phyloP scores from a whole-genome alignment of 1,140 invertebrate species.

The Calycopis cecrops region DNA sequence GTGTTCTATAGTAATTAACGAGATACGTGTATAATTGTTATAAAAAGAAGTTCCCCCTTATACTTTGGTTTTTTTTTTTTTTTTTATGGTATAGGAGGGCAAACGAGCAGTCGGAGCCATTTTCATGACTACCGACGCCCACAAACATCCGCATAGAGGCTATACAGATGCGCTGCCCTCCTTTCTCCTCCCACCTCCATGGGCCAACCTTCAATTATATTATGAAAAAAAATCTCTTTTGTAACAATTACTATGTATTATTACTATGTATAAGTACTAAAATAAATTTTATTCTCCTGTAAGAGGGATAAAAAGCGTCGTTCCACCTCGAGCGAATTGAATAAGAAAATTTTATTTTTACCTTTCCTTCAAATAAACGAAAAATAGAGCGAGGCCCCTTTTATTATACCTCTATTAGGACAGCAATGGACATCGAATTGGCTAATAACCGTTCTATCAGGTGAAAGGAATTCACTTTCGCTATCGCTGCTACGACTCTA shows the following conservation, averaged over 20 bases:
- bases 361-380: slow-evolving; percentile 57
- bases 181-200: no score
- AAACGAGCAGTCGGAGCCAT: no score
- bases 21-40: no score
- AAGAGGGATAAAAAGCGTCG: slow-evolving; percentile 9
- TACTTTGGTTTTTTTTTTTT: no score
- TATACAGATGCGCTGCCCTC: no score
- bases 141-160: no score
- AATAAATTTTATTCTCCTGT: neutral
- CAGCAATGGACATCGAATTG: slow-evolving; percentile 67
- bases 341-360: slow-evolving; percentile 69
- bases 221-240: no score
- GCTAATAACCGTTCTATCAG: slow-evolving; percentile 73
- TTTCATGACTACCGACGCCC: no score
- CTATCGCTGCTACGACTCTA: slow-evolving; percentile 34
- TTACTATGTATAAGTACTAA: neutral
- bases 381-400: slow-evolving; percentile 58
- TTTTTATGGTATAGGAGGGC: no score
- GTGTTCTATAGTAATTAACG: no score
- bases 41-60: no score
- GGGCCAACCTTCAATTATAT: no score
- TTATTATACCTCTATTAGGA: slow-evolving; percentile 73
- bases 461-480: slow-evolving; percentile 70
- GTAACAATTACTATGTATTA: neutral
- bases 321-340: slow-evolving; percentile 52